Conservation (phyloP, 2,113 vertebrate species). For the Gulo gulo region DNA sequence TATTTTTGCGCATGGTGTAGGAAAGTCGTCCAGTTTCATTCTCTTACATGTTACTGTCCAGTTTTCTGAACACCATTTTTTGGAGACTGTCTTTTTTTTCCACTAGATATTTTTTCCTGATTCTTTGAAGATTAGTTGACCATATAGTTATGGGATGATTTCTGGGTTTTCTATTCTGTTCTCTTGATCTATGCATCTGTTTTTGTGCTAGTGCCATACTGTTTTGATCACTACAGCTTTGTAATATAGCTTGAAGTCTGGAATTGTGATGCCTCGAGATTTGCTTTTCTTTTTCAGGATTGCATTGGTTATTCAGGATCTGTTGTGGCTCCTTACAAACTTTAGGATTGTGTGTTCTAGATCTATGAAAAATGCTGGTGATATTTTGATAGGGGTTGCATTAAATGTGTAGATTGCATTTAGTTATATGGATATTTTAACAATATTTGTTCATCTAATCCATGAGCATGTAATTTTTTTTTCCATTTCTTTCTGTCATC, state of each 20-base stretch:
- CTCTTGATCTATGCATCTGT: background rate
- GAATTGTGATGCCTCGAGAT: background rate
- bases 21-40: background rate
- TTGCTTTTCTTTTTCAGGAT: background rate
- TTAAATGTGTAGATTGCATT: background rate
- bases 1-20: background rate
- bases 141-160: background rate
- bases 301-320: background rate
- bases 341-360: background rate
- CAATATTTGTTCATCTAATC: background rate
- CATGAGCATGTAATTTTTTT: background rate
- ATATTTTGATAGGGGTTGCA: background rate
- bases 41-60: background rate
- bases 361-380: background rate
- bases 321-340: background rate
- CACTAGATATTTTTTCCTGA: background rate
- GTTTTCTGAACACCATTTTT: background rate
- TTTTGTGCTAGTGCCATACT: background rate
- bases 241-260: background rate
- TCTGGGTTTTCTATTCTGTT: background rate
- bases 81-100: background rate
- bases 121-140: background rate
- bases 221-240: background rate
- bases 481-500: background rate
- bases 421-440: background rate